A percentile compares a stretch with the other conserved stretches of the same genome.
These are phyloP conservation scores for Zele albiditarsus DNA, from an alignment of 2,888 invertebrate species.

Conservation along the genomic window DNA sequence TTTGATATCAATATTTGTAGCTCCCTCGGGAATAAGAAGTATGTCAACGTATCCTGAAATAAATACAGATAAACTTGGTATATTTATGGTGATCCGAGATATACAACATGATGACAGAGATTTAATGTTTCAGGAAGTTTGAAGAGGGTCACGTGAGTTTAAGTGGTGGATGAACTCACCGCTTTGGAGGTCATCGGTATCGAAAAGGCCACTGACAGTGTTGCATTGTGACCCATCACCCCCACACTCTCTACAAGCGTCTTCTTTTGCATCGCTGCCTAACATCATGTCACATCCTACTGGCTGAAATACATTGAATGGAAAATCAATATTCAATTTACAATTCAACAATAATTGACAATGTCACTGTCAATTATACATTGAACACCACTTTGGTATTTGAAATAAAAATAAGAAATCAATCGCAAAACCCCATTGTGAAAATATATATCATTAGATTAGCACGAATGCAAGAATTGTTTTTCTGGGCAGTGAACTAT, in stretches of 20 bases:
- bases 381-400: not conserved
- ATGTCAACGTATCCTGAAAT: slow-evolving; percentile 92
- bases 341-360: not conserved
- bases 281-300: slow-evolving; percentile 97
- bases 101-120: not conserved
- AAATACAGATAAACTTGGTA: slow-evolving; percentile 37
- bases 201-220: slow-evolving; percentile 82
- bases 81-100: slow-evolving; percentile 16
- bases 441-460: too few relatives aligned
- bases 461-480: too few relatives aligned
- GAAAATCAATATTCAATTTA: slow-evolving; percentile 24
- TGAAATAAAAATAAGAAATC: not conserved
- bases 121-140: slow-evolving; percentile 4
- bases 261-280: slow-evolving; percentile 89
- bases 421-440: too few relatives aligned
- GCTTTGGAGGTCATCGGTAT: slow-evolving; percentile 82
- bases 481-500: too few relatives aligned
- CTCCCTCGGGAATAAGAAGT: slow-evolving; percentile 90
- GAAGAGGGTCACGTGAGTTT: not conserved
- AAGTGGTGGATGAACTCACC: slow-evolving; percentile 74
- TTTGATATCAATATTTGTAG: slow-evolving; percentile 89
- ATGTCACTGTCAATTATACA: not conserved
- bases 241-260: slow-evolving; percentile 93
- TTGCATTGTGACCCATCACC: slow-evolving; percentile 92
- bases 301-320: slow-evolving; percentile 75